Base-by-base conservation (phyloP, 2,888 invertebrate species). In the Clepsis dumicolana region DNA sequence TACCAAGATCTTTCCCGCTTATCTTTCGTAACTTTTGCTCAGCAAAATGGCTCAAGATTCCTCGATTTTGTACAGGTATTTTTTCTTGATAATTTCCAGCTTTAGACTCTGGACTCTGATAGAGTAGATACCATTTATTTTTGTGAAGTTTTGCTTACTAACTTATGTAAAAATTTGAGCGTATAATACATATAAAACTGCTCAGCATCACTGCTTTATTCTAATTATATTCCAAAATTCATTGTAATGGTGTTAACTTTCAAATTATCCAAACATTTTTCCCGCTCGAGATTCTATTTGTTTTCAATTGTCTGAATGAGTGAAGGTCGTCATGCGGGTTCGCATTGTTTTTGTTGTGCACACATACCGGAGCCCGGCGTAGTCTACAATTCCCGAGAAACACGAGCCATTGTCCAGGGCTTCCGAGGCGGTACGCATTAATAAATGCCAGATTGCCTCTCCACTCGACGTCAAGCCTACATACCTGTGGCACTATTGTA, bases 1-100 rank as follows among this genome's bases (percentile, higher is more conserved):
- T 81, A 87, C 89, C 90, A 91, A 88, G 84, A 86, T 87, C 86
- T 84, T 78, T 81, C 76, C 83, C 87, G 87, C 87, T 88, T 90
- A 90, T 89, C 89, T 89, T 87, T 84, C 82, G 82, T 81, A 86
- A 88, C 85, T 85, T 86, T 87, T 83, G 83, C 84, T 84, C 78
- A 81, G 84, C 80, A 80, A 73, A 79, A 81, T 81, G 75, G 71
- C 77, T 80, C 76, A 78, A 79, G 77, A 78, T 78, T 79, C 77
- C 76, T 75, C 74, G 73, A 79, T 78, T 75, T 82, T 75, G 74
- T 62, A 66, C 57, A 48, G 70, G 74, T 65, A 72, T 75, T 75
- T 75, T 71, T 61, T 72, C 61, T 70, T 71, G 62, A 48, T 70
- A 68, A 70, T 72, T 70, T 71, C 60, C 65, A 65, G 56, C 71